A percentile compares a stretch with the other conserved stretches of the same genome.
Evolutionary conservation across 2,888 invertebrate genomes (phyloP).

Genomic region (Cosmia pyralina): DNA sequence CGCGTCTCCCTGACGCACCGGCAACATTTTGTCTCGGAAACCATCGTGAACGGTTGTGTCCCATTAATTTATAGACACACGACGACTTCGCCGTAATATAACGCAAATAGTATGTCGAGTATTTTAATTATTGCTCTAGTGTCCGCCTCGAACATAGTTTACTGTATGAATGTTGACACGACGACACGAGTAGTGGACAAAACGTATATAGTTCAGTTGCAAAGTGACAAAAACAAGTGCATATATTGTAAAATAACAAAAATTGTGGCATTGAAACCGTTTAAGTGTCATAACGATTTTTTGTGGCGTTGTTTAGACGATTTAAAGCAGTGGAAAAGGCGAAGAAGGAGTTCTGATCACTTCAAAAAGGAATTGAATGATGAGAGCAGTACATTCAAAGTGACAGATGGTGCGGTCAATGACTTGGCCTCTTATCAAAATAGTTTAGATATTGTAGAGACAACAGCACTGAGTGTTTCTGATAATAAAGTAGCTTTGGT

Average conservation of each 20-base stretch:
- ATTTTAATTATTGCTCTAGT: conserved; percentile 74
- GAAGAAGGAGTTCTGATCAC: conserved; percentile 75
- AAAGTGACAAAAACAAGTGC: conserved; percentile 65
- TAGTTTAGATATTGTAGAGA: conserved; percentile 41
- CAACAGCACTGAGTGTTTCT: conserved; percentile 38
- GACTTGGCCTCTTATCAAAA: conserved; percentile 48
- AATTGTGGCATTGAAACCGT: conserved; percentile 65
- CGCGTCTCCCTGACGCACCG: conserved; percentile 58
- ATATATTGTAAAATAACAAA: conserved; percentile 56
- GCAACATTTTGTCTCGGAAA: conserved; percentile 80
- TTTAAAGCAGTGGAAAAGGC: conserved; percentile 84
- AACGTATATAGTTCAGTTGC: conserved; percentile 62
- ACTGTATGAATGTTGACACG: conserved; percentile 73
- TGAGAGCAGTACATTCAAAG: conserved; percentile 34
- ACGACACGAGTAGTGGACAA: conserved; percentile 62
- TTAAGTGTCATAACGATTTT: conserved; percentile 76
- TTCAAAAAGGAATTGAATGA: conserved; percentile 49
- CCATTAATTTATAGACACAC: conserved; percentile 62
- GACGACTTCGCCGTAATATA: conserved; percentile 59
- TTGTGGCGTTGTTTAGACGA: conserved; percentile 76
- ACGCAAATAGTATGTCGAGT: conserved; percentile 72
- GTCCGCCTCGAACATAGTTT: conserved; percentile 72
- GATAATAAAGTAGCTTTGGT: conserved; percentile 64
- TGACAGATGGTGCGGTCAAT: conserved; percentile 57
- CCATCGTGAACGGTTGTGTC: conserved; percentile 80